Percentiles rank a stretch among this genome's conserved stretches.
Conservation (phyloP, 1,140 invertebrate species). For the Macrobrachium nipponense region DNA sequence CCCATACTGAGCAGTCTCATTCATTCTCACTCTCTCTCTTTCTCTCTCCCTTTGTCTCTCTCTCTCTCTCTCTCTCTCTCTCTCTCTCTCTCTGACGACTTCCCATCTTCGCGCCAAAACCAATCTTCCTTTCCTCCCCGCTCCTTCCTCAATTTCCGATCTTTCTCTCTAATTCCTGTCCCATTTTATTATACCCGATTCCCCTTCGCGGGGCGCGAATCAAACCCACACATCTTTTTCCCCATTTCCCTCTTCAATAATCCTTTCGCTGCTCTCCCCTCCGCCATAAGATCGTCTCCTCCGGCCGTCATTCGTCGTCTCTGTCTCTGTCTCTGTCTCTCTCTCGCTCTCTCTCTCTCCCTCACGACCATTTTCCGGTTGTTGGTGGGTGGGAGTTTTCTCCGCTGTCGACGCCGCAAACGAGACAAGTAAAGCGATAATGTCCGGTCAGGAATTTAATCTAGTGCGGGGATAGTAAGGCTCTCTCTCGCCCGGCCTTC, state of each 20-base stretch:
- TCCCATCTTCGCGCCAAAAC: background rate
- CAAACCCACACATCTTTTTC: background rate
- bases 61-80: background rate
- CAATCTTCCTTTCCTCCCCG: background rate
- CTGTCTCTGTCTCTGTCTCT: background rate
- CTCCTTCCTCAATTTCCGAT: background rate
- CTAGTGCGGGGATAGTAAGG: constrained; percentile 49
- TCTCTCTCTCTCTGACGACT: background rate
- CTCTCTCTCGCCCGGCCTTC: constrained; percentile 3
- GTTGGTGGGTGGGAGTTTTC: constrained; percentile 25
- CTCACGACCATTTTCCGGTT: background rate
- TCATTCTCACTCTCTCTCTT: constrained; percentile 29
- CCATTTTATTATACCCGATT: background rate
- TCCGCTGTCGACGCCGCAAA: constrained; percentile 42
- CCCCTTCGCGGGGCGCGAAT: too few relatives aligned
- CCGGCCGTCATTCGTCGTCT: background rate
- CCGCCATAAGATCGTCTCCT: background rate
- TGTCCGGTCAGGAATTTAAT: constrained; percentile 53
- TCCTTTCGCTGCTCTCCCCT: background rate
- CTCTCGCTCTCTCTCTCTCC: background rate
- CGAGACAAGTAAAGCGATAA: constrained; percentile 61
- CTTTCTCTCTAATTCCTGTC: constrained; percentile 18
- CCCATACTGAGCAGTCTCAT: background rate
- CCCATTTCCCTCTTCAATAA: background rate
- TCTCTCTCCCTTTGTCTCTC: constrained; percentile 1